Percentiles rank a stretch among this genome's conserved stretches.
Conservation (phyloP, 1,140 invertebrate genomes). For the Pseudomyrmex sp. region DNA sequence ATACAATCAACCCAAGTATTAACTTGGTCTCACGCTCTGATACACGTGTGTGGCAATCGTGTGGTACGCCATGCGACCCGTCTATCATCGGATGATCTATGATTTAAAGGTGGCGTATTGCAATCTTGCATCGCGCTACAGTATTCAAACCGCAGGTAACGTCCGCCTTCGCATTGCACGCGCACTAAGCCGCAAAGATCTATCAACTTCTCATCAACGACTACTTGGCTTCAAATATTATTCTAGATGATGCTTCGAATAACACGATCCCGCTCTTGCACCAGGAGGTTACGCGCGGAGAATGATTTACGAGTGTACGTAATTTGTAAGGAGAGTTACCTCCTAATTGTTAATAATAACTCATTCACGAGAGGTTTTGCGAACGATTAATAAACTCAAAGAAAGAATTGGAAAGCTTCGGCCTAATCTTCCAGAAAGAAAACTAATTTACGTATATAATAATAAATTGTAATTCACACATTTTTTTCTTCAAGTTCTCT, state of each 20-base stretch:
- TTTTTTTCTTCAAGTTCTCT: no score
- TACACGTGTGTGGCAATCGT: conserved; percentile 7
- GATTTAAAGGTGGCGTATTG: conserved; percentile 30
- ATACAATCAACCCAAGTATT: conserved; percentile 2
- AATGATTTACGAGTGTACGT: conserved; percentile 45
- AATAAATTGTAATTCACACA: background rate
- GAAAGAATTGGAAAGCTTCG: conserved; percentile 36
- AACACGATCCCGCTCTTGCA: background rate
- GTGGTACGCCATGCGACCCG: conserved; percentile 7
- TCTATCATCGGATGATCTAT: conserved; percentile 53
- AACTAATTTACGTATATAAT: background rate
- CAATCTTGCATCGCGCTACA: conserved; percentile 4
- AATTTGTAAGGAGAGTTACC: conserved; percentile 26
- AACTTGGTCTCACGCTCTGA: conserved; percentile 36
- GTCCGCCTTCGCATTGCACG: conserved; percentile 8
- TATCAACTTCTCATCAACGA: conserved; percentile 54
- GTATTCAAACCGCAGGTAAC: conserved; percentile 29
- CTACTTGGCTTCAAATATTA: conserved; percentile 23
- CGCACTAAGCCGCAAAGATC: conserved; percentile 18
- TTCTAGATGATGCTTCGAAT: conserved; percentile 37
- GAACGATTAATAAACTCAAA: conserved; percentile 33
- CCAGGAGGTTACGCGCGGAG: conserved; percentile 9
- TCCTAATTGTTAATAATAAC: conserved; percentile 44
- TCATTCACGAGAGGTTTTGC: conserved; percentile 1
- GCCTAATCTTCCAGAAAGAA: conserved; percentile 7